phyloP scores from a whole-genome alignment of 2,797 vertebrate species.

The Cygnus olor region DNA sequence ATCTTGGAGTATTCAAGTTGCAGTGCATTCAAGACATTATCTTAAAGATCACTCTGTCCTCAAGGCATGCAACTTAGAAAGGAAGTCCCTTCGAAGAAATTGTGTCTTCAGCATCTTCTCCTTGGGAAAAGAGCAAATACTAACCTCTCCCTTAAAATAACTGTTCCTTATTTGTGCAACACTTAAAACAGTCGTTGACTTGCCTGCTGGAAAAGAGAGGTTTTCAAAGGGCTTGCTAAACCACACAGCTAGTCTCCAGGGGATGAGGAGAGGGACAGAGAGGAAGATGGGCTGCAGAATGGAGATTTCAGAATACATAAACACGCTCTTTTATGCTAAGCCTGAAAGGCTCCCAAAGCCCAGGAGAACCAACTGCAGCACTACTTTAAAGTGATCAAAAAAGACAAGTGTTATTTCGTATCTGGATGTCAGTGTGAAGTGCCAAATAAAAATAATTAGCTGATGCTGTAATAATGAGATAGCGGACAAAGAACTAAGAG shows the following conservation, averaged over 20 bases:
- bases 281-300: background rate
- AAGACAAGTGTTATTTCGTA: background rate
- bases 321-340: background rate
- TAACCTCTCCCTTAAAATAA: background rate
- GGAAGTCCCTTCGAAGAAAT: background rate
- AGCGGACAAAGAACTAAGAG: background rate
- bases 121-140: background rate
- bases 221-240: background rate
- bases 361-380: background rate
- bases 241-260: background rate
- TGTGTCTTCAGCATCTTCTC: background rate
- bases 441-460: constrained; percentile 26
- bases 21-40: background rate
- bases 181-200: background rate
- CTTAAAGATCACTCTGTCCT: background rate
- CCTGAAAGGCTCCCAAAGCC: constrained; percentile 35
- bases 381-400: background rate
- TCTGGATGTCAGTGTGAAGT: background rate
- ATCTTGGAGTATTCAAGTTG: background rate
- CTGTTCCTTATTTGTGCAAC: background rate
- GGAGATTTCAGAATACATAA: constrained; percentile 8
- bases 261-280: background rate
- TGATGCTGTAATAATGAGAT: accelerated
- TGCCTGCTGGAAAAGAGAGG: background rate
- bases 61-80: background rate